phyloP scores from a whole-genome alignment of 2,888 invertebrate species.

The Stenolophus ochropezus region DNA sequence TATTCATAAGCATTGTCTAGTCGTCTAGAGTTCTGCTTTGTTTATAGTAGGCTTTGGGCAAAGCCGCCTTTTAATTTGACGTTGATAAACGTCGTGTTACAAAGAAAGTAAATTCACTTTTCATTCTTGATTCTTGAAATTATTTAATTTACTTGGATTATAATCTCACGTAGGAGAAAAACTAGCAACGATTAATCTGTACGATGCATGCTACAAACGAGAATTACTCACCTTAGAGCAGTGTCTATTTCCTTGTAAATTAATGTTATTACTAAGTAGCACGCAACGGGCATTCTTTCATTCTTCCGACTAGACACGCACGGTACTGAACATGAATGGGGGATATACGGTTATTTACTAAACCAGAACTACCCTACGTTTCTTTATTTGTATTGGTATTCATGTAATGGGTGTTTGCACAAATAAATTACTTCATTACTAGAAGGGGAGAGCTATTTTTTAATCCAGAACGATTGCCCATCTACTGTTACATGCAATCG shows the following conservation, averaged over 20 bases:
- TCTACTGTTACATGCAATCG: no score
- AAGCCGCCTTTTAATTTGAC: background rate
- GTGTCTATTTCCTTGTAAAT: slow-evolving; percentile 31
- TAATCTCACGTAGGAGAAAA: slow-evolving; percentile 9
- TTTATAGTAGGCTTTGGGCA: background rate
- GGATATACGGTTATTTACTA: slow-evolving; percentile 20
- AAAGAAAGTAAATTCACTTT: slow-evolving; percentile 16
- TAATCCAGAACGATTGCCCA: no score
- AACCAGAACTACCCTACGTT: slow-evolving; percentile 1
- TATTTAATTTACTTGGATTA: slow-evolving; percentile 22
- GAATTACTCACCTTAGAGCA: slow-evolving; percentile 35
- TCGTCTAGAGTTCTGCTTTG: background rate
- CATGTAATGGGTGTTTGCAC: background rate
- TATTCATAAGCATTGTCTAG: background rate
- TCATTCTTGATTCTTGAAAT: background rate
- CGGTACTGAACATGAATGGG: background rate
- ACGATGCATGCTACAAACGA: slow-evolving; percentile 13
- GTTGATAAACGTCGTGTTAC: background rate
- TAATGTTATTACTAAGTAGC: slow-evolving; percentile 41
- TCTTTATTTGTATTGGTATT: background rate
- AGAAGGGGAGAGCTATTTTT: no score
- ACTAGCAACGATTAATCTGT: slow-evolving; percentile 23
- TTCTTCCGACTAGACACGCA: slow-evolving; percentile 21
- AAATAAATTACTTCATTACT: background rate
- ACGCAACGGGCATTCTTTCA: slow-evolving; percentile 28